phyloP scores from a whole-genome alignment of 2,113 vertebrate species.

The Plecturocebus donacophilus region DNA sequence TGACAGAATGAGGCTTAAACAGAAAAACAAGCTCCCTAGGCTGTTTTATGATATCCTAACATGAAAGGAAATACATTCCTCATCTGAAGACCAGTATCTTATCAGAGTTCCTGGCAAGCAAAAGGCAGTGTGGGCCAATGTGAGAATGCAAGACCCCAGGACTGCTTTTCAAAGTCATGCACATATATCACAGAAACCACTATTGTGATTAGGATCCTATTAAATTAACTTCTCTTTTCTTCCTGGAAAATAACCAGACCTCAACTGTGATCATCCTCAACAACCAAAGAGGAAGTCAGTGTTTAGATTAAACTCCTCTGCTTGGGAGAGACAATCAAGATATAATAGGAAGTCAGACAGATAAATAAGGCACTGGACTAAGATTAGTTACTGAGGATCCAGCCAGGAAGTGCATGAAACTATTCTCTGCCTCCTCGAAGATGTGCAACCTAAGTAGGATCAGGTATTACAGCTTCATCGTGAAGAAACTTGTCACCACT shows the following conservation, averaged over 20 bases:
- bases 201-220: slow-evolving; percentile 30
- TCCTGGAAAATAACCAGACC: slow-evolving; percentile 35
- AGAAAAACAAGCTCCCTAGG: neutral
- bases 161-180: neutral
- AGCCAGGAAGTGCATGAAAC: neutral
- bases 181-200: neutral
- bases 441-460: neutral
- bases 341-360: neutral
- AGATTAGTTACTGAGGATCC: neutral
- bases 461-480: neutral
- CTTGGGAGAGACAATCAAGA: slow-evolving; percentile 18
- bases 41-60: neutral
- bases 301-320: slow-evolving; percentile 37
- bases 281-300: slow-evolving; percentile 31
- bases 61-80: slow-evolving; percentile 46
- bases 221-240: slow-evolving; percentile 13
- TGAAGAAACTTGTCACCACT: neutral
- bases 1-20: slow-evolving; percentile 34
- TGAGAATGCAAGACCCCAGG: neutral
- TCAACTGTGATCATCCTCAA: slow-evolving; percentile 7
- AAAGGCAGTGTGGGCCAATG: neutral
- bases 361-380: neutral
- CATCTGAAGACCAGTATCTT: neutral
- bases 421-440: neutral
- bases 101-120: neutral